These are phyloP conservation scores for Ferrisia virgata DNA, from an alignment of 2,888 invertebrate species.

Conservation along the genomic window DNA sequence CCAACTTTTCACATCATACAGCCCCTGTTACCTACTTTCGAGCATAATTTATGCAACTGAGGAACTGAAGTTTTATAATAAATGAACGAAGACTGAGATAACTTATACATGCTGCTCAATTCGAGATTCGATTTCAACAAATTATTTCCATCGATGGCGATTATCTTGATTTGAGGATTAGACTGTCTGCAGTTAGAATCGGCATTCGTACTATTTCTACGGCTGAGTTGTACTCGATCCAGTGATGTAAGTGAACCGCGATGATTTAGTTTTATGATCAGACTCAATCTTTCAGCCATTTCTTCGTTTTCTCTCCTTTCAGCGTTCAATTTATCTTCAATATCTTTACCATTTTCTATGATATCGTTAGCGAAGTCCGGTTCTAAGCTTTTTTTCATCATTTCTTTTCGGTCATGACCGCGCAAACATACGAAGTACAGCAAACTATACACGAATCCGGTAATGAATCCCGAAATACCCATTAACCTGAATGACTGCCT, in stretches of 20 bases:
- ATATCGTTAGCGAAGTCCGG: neutral
- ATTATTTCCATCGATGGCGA: constrained; percentile 56
- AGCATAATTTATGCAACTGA: constrained; percentile 29
- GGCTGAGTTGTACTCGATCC: constrained; percentile 53
- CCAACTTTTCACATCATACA: neutral
- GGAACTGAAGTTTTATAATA: constrained; percentile 35
- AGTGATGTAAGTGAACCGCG: constrained; percentile 71
- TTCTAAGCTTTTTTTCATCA: constrained; percentile 55
- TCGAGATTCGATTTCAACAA: constrained; percentile 68
- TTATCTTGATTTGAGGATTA: constrained; percentile 50
- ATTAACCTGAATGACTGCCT: constrained; percentile 74
- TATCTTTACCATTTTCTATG: neutral
- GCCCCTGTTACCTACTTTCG: neutral
- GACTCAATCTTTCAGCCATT: constrained; percentile 64
- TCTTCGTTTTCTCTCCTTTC: constrained; percentile 48
- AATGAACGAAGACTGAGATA: constrained; percentile 34
- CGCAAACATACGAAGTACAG: constrained; percentile 71
- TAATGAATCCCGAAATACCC: constrained; percentile 70
- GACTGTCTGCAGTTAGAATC: constrained; percentile 45
- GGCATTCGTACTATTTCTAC: constrained; percentile 49
- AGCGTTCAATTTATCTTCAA: constrained; percentile 44
- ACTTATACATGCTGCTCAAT: constrained; percentile 55
- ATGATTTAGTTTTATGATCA: constrained; percentile 73
- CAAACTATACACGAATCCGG: constrained; percentile 68
- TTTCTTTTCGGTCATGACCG: constrained; percentile 53